Percentiles rank a stretch among this genome's conserved stretches.
Evolutionary conservation across 2,888 invertebrate species (phyloP).

Genomic region (Caenorhabditis sinica): DNA sequence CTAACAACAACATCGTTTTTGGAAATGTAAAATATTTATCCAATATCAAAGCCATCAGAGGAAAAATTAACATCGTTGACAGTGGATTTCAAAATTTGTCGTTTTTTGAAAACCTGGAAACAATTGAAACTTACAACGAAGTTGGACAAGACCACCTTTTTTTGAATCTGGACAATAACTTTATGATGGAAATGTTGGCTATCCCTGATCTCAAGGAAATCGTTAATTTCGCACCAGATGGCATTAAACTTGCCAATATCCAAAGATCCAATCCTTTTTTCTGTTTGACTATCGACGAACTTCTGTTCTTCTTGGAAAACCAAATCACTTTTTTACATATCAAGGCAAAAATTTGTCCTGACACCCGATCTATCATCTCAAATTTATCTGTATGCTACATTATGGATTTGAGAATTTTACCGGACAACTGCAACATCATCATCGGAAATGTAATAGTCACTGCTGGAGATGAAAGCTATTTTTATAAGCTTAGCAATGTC

Average conservation of each 20-base stretch:
- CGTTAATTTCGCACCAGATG: background rate
- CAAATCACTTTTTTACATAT: background rate
- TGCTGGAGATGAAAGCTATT: constrained; percentile 4
- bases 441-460: constrained; percentile 11
- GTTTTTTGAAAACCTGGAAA: background rate
- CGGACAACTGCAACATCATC: background rate
- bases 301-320: background rate
- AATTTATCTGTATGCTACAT: background rate
- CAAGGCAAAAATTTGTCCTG: background rate
- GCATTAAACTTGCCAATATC: background rate
- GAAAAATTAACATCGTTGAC: background rate
- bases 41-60: background rate
- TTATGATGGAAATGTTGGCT: background rate
- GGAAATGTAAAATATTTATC: background rate
- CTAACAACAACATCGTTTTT: too few species aligned
- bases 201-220: background rate
- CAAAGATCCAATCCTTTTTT: constrained; percentile 1
- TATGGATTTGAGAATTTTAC: background rate
- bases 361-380: background rate
- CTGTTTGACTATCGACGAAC: constrained; percentile 9
- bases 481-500: background rate
- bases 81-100: background rate
- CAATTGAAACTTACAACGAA: background rate
- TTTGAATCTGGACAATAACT: background rate
- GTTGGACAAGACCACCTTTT: background rate